Conservation (phyloP, 2,888 invertebrate genomes). For the Orthosia gothica region DNA sequence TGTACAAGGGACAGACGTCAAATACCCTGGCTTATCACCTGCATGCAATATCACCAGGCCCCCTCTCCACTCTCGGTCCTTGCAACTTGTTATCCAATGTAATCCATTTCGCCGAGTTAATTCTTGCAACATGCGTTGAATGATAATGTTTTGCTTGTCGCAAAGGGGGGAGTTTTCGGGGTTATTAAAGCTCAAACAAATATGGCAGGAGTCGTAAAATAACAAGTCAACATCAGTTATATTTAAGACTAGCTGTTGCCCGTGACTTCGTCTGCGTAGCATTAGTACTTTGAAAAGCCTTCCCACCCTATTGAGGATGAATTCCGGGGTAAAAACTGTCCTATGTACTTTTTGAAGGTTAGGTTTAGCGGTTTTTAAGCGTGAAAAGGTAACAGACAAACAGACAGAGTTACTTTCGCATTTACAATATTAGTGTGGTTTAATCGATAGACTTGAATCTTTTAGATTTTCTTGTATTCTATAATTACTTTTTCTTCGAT, state of each 20-base stretch:
- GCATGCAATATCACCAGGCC: conserved; percentile 56
- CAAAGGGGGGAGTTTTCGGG: conserved; percentile 46
- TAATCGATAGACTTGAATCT: too few relatives aligned
- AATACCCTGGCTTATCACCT: conserved; percentile 59
- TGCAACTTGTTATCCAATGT: conserved; percentile 59
- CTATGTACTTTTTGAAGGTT: too few relatives aligned
- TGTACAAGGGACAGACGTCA: conserved; percentile 17
- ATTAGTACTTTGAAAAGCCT: too few relatives aligned
- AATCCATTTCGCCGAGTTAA: conserved; percentile 58
- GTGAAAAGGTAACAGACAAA: too few relatives aligned
- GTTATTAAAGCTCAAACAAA: conserved; percentile 36
- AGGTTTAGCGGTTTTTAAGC: too few relatives aligned
- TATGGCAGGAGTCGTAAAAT: conserved; percentile 15
- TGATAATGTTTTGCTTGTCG: conserved; percentile 40
- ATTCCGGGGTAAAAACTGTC: too few relatives aligned
- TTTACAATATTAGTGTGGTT: too few relatives aligned
- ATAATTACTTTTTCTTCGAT: too few relatives aligned
- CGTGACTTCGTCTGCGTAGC: too few relatives aligned
- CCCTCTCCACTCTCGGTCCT: conserved; percentile 33
- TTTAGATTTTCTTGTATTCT: too few relatives aligned
- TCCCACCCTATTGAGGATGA: too few relatives aligned
- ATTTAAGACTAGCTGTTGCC: not conserved
- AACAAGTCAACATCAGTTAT: not conserved
- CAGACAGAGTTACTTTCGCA: too few relatives aligned
- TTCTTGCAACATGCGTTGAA: conserved; percentile 51